These are phyloP conservation scores for Clitarchus hookeri DNA, from an alignment of 2,888 invertebrate genomes.

Conservation along the genomic window DNA sequence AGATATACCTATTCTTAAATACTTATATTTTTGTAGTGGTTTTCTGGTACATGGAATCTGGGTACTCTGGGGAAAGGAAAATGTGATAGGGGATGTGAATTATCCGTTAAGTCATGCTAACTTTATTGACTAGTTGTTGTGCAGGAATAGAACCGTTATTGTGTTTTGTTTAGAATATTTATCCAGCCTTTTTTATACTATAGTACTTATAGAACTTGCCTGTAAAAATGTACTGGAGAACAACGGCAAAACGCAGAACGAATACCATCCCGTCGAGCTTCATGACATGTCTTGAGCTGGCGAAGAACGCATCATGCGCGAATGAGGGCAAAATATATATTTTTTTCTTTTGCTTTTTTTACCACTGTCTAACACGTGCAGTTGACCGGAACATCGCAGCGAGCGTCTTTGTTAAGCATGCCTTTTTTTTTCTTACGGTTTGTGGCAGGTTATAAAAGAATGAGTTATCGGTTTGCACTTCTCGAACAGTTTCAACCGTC, in stretches of 20 bases:
- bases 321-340: not conserved
- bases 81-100: too few relatives aligned
- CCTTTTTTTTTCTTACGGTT: not conserved
- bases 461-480: too few relatives aligned
- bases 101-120: too few relatives aligned
- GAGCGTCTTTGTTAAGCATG: not conserved
- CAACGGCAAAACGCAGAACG: not conserved
- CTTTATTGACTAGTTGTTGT: too few relatives aligned
- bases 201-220: not conserved
- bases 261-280: not conserved
- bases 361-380: not conserved
- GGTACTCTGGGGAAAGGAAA: too few relatives aligned
- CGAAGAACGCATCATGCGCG: not conserved
- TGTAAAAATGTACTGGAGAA: not conserved
- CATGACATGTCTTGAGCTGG: constrained; percentile 7
- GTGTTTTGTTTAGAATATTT: too few relatives aligned
- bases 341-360: not conserved
- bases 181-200: not conserved
- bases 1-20: too few relatives aligned
- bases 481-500: too few relatives aligned
- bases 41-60: too few relatives aligned
- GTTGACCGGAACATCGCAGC: not conserved
- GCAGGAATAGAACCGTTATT: too few relatives aligned
- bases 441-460: too few relatives aligned
- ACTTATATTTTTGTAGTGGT: too few relatives aligned